Percentiles rank a stretch among this genome's conserved stretches.
These are phyloP conservation scores for Crenuchus spilurus DNA, from an alignment of 2,797 vertebrate genomes.

Conservation along the genomic window DNA sequence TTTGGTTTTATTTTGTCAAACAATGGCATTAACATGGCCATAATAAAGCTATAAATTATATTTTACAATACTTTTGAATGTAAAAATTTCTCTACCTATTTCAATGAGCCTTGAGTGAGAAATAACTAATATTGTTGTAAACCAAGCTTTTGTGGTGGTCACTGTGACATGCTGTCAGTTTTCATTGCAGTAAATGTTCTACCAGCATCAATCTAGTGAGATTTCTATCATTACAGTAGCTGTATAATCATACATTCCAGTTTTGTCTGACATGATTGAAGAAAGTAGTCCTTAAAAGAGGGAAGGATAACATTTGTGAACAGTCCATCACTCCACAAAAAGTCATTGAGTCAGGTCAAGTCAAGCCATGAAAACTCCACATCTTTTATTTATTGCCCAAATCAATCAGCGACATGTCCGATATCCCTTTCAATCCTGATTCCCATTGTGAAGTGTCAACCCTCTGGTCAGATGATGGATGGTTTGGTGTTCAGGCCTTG, in stretches of 20 bases:
- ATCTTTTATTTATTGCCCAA: slow-evolving; percentile 28
- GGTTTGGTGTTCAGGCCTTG: slow-evolving; percentile 25
- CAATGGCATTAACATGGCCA: too few relatives aligned
- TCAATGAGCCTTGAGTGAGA: too few relatives aligned
- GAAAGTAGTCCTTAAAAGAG: neutral
- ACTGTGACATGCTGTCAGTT: too few relatives aligned
- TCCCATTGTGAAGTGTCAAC: slow-evolving; percentile 28
- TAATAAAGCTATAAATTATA: too few relatives aligned
- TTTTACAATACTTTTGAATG: too few relatives aligned
- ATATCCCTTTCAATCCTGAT: slow-evolving; percentile 20
- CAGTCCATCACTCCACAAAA: neutral
- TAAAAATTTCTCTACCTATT: too few relatives aligned
- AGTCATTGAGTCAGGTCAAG: neutral
- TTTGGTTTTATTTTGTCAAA: too few relatives aligned
- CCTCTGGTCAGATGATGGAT: slow-evolving; percentile 42
- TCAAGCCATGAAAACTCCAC: slow-evolving; percentile 2
- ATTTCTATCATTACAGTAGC: neutral
- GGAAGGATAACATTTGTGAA: neutral
- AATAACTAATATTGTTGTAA: too few relatives aligned
- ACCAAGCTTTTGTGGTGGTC: too few relatives aligned
- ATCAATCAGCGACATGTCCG: slow-evolving; percentile 13
- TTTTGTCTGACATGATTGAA: neutral
- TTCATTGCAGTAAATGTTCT: neutral
- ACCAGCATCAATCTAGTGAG: neutral
- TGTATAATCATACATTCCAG: neutral